These are phyloP conservation scores for Xenotilapia leptura DNA, from an alignment of 2,113 vertebrate genomes.

Conservation along the genomic window DNA sequence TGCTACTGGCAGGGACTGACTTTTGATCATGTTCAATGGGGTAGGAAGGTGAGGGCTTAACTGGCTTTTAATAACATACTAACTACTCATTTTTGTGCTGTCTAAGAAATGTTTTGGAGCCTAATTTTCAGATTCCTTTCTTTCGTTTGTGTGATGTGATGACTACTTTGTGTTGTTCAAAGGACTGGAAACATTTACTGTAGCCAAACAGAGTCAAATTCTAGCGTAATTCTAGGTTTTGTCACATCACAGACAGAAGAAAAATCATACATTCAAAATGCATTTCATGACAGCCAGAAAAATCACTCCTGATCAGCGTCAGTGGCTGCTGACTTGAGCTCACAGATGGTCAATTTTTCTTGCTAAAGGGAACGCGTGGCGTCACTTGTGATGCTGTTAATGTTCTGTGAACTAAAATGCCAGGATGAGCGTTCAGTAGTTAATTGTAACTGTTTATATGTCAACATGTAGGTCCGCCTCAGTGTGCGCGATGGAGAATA, in stretches of 20 bases:
- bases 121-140: not conserved
- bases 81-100: not conserved
- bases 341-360: conserved; percentile 40
- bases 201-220: not conserved
- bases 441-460: conserved; percentile 1
- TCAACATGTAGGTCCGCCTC: not conserved
- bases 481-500: not conserved
- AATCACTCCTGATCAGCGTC: conserved; percentile 17
- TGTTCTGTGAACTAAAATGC: conserved; percentile 2
- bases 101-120: not conserved
- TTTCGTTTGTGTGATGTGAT: not conserved
- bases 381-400: not conserved
- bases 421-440: conserved; percentile 1
- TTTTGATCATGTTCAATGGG: not conserved
- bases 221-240: not conserved
- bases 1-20: not conserved
- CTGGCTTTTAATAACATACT: not conserved
- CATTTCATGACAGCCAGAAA: not conserved
- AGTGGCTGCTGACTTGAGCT: conserved; percentile 33
- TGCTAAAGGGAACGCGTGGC: conserved; percentile 7
- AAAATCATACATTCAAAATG: not conserved
- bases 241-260: not conserved
- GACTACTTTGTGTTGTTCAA: not conserved
- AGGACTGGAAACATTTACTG: not conserved
- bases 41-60: not conserved